A percentile compares a stretch with the other conserved stretches of the same genome.
These are phyloP conservation scores for Isaurus tuberculatus DNA, from an alignment of 92 coral and sea anemone genomes.

Conservation along the genomic window DNA sequence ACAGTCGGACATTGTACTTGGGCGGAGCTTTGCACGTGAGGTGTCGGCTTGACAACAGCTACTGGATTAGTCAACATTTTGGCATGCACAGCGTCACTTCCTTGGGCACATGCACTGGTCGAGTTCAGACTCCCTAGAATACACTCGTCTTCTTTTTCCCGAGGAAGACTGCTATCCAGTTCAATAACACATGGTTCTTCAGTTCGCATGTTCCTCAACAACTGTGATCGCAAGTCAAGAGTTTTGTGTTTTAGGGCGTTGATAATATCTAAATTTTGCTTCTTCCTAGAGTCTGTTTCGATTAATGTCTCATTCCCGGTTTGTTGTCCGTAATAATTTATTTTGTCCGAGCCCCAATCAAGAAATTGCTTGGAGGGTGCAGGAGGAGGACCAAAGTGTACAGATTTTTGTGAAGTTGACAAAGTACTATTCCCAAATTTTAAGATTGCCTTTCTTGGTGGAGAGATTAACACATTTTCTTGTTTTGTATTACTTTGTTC, in stretches of 20 bases:
- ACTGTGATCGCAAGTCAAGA: slow-evolving; percentile 58
- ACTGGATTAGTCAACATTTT: slow-evolving; percentile 43
- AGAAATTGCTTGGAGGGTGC: slow-evolving; percentile 1
- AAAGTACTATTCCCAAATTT: neutral
- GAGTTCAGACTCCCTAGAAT: neutral
- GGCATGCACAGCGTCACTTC: slow-evolving; percentile 19
- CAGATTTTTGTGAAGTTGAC: neutral
- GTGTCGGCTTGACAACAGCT: slow-evolving; percentile 69
- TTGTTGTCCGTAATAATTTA: neutral
- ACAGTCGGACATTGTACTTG: neutral
- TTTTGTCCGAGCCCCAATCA: slow-evolving; percentile 3
- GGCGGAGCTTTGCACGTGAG: neutral
- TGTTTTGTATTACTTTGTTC: neutral
- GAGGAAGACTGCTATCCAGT: slow-evolving; percentile 42
- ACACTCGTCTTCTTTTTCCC: neutral
- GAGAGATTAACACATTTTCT: neutral
- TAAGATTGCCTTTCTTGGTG: neutral
- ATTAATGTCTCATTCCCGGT: neutral
- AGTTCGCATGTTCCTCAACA: slow-evolving; percentile 27
- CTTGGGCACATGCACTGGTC: neutral
- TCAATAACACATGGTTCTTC: neutral
- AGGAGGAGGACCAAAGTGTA: neutral
- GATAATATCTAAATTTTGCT: slow-evolving; percentile 74
- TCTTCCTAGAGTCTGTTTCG: slow-evolving; percentile 36
- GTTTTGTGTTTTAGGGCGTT: slow-evolving; percentile 64